Conservation (phyloP, 2,113 vertebrate genomes). For the Laterallus jamaicensis region DNA sequence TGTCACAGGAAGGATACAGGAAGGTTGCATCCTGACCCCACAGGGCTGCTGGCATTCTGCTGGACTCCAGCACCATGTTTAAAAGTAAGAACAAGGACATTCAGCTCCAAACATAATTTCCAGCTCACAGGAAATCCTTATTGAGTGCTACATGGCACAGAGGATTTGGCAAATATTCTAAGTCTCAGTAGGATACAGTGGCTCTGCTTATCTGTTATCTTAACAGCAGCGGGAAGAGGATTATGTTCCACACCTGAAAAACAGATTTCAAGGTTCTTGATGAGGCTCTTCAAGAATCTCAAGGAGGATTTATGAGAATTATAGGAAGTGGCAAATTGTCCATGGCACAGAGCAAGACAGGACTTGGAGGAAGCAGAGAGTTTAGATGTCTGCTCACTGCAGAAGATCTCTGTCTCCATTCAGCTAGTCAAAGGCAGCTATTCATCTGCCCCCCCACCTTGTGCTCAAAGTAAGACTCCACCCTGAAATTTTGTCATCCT, state of each 20-base stretch:
- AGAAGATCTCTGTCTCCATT: neutral
- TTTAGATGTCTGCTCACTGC: neutral
- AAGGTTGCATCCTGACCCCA: neutral
- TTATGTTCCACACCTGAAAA: neutral
- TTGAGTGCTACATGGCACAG: neutral
- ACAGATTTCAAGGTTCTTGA: neutral
- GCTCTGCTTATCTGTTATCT: neutral
- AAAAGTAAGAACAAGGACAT: neutral
- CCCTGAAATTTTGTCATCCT: neutral
- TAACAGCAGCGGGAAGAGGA: rapidly evolving
- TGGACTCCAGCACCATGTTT: neutral
- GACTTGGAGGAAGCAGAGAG: neutral
- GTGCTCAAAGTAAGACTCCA: neutral
- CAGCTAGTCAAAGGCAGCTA: neutral
- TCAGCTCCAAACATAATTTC: neutral
- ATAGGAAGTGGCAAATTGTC: neutral
- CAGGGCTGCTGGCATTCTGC: neutral
- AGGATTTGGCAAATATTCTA: neutral
- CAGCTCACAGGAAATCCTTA: neutral
- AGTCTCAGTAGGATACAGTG: neutral
- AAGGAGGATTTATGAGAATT: neutral
- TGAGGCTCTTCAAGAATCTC: neutral
- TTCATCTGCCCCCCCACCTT: neutral
- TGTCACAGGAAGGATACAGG: neutral
- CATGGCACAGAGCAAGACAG: neutral